These are phyloP conservation scores for Drosophila limbata DNA, from an alignment of 2,888 invertebrate genomes.

Conservation along the genomic window DNA sequence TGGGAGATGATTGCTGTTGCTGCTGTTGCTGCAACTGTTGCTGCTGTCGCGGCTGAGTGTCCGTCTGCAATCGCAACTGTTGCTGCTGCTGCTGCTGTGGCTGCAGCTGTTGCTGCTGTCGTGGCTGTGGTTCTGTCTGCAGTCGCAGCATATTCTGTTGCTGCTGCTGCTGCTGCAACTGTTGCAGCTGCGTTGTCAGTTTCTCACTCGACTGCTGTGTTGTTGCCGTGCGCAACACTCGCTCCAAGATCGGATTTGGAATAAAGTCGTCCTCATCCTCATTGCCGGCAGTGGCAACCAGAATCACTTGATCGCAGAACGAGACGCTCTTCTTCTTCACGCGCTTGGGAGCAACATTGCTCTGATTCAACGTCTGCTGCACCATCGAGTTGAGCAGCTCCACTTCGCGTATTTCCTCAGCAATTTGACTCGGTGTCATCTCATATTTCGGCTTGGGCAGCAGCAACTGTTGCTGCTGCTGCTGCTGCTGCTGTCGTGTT, in stretches of 20 bases:
- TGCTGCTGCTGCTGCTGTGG: conserved; percentile 50
- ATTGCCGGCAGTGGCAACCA: conserved; percentile 96
- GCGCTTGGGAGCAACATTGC: conserved; percentile 86
- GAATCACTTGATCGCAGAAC: conserved; percentile 96
- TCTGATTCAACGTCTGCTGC: conserved; percentile 86
- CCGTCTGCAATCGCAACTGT: conserved; percentile 11
- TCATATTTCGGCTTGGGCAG: conserved; percentile 84
- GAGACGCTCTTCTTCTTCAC: conserved; percentile 97
- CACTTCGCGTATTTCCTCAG: conserved; percentile 87
- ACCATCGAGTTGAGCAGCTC: conserved; percentile 87
- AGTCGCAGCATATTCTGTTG: conserved; percentile 86
- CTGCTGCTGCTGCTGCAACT: conserved; percentile 87
- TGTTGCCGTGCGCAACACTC: conserved; percentile 91
- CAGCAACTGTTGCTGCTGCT: conserved; percentile 68
- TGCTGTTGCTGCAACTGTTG: conserved; percentile 32
- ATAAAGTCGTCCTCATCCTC: conserved; percentile 96
- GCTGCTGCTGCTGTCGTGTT: conserved; percentile 62
- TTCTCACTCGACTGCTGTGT: conserved; percentile 87
- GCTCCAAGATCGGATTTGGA: conserved; percentile 95
- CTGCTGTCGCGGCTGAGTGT: conserved; percentile 68
- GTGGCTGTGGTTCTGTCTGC: conserved; percentile 84
- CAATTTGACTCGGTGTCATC: conserved; percentile 86
- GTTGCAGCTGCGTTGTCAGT: conserved; percentile 87
- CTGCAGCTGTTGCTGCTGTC: conserved; percentile 70
- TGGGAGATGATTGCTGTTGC: conserved; percentile 74